A percentile compares a stretch with the other conserved stretches of the same genome.
phyloP scores from a whole-genome alignment of 92 coral and sea anemone species.

The Ricordea florida region DNA sequence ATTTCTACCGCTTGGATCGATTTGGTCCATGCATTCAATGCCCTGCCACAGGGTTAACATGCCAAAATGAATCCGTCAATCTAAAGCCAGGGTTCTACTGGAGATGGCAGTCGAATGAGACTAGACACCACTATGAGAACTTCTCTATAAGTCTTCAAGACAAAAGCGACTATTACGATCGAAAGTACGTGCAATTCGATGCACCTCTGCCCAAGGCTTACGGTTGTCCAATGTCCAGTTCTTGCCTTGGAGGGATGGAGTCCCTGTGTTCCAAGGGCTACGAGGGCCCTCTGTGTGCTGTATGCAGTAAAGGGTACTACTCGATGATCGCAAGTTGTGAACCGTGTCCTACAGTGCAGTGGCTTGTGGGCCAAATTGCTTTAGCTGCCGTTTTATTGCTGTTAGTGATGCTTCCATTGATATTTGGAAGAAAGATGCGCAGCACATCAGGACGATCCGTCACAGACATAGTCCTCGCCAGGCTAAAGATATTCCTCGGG shows the following conservation, averaged over 20 bases:
- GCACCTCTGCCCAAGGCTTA: not conserved
- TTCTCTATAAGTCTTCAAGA: not conserved
- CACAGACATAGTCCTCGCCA: not conserved
- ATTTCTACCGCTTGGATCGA: conserved; percentile 2
- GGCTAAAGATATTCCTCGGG: not conserved
- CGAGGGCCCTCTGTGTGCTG: conserved; percentile 8
- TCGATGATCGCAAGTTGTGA: not conserved
- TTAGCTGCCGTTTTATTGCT: not conserved
- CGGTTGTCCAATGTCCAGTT: not conserved
- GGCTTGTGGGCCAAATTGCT: not conserved
- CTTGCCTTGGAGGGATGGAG: conserved; percentile 2
- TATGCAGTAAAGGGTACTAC: not conserved
- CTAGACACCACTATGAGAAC: not conserved
- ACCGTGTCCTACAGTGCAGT: not conserved
- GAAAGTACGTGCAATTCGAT: not conserved
- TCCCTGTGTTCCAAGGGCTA: not conserved
- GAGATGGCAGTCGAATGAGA: not conserved
- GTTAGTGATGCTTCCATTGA: not conserved
- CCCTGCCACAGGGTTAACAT: not conserved
- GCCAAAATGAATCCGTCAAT: not conserved
- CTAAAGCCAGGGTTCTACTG: not conserved
- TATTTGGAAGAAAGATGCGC: not conserved
- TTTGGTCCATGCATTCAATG: conserved; percentile 9
- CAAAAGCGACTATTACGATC: not conserved
- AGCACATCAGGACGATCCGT: not conserved